Conservation (phyloP, 37 sponge, comb jelly and placozoan genomes). For the Crambe crambe region DNA sequence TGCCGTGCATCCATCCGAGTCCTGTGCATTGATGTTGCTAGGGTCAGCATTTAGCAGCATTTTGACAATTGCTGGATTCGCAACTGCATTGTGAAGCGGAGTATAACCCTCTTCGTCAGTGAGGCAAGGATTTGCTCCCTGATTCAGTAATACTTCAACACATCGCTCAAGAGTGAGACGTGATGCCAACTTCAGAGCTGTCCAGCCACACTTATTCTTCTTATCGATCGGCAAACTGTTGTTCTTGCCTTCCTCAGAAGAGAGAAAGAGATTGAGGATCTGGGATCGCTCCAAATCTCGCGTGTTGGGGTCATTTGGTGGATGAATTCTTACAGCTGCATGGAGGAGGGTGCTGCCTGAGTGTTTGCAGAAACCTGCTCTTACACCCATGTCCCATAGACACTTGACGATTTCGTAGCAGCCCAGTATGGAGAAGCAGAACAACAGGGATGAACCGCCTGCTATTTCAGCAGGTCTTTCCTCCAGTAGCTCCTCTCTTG, state of each 20-base stretch:
- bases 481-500: not conserved
- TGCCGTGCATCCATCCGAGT: constrained; percentile 55
- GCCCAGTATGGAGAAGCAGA: constrained; percentile 56
- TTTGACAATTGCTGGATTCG: constrained; percentile 52
- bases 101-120: constrained; percentile 59
- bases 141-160: constrained; percentile 65
- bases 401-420: constrained; percentile 37
- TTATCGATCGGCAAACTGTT: constrained; percentile 44
- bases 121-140: constrained; percentile 67
- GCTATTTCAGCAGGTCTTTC: too few relatives aligned
- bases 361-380: constrained; percentile 28
- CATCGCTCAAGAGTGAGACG: constrained; percentile 59
- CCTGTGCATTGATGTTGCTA: constrained; percentile 43
- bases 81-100: constrained; percentile 70
- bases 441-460: constrained; percentile 51
- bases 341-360: constrained; percentile 65
- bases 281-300: constrained; percentile 44
- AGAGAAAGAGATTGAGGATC: constrained; percentile 49
- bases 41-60: constrained; percentile 37
- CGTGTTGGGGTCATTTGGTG: not conserved
- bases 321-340: constrained; percentile 49
- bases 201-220: constrained; percentile 66
- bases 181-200: constrained; percentile 78
- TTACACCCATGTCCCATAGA: constrained; percentile 64
- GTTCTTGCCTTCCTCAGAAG: not conserved